These are phyloP conservation scores for Chionoecetes opilio DNA, from an alignment of 1,140 invertebrate genomes.

Conservation along the genomic window DNA sequence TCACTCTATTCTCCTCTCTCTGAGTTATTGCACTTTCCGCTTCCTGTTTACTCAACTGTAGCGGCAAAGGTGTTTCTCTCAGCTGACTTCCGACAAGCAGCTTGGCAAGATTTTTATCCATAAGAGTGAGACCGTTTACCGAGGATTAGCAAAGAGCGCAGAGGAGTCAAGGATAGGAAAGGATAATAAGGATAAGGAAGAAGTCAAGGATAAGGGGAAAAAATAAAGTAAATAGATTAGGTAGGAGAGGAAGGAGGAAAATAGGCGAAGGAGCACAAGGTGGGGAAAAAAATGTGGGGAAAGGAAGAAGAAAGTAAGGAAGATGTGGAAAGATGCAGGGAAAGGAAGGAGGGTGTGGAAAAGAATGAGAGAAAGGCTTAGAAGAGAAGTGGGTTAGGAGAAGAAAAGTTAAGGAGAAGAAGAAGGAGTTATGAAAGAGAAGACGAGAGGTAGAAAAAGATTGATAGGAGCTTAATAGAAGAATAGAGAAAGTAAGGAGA, in stretches of 20 bases:
- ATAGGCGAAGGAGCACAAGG: neutral
- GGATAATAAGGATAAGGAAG: neutral
- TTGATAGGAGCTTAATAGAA: too few species aligned
- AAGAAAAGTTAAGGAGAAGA: neutral
- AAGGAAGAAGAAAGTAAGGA: neutral
- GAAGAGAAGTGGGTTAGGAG: too few species aligned
- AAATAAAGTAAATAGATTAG: too few species aligned
- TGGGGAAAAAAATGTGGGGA: neutral
- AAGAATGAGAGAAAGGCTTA: neutral
- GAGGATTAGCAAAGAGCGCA: neutral
- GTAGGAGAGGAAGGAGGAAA: neutral
- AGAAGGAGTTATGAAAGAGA: too few species aligned
- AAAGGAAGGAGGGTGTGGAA: neutral
- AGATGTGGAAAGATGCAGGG: neutral
- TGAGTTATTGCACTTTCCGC: too few species aligned
- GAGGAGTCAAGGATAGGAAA: neutral
- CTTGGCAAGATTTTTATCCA: constrained; percentile 8
- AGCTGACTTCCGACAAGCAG: neutral
- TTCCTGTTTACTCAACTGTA: neutral
- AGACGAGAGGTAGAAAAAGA: too few species aligned
- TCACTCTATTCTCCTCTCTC: too few species aligned
- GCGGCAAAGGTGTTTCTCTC: neutral
- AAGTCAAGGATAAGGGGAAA: neutral
- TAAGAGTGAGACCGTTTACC: neutral
- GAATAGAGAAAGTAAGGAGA: too few species aligned